Percentiles rank a stretch among this genome's conserved stretches.
These are phyloP conservation scores for Sylvia atricapilla DNA, from an alignment of 2,113 vertebrate genomes.

Conservation along the genomic window DNA sequence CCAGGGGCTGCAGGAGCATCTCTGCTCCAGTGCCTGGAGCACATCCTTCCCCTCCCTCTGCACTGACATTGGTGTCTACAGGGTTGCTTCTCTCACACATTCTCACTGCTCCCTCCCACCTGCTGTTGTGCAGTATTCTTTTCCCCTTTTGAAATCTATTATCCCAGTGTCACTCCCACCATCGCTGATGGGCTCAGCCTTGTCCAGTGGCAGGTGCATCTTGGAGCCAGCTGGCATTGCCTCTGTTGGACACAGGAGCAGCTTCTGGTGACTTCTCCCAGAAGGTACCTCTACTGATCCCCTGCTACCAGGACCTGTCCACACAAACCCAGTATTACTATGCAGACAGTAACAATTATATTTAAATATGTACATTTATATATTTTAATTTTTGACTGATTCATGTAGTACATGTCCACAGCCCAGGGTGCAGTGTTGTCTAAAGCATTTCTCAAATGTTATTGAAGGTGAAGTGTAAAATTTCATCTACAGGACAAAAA, in stretches of 20 bases:
- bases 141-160: neutral
- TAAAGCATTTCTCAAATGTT: neutral
- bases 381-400: neutral
- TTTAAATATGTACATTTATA: neutral
- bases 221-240: neutral
- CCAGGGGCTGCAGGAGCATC: fast-evolving
- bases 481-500: neutral
- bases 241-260: neutral
- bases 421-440: neutral
- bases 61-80: neutral
- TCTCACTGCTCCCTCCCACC: neutral
- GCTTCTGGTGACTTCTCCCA: neutral
- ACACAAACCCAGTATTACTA: neutral
- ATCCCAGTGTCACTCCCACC: fast-evolving
- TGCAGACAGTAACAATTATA: neutral
- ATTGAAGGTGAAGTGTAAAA: neutral
- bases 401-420: neutral
- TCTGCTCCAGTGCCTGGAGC: neutral
- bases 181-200: fast-evolving
- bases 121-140: neutral
- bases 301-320: neutral
- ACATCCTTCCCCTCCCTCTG: neutral
- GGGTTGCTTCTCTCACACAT: neutral
- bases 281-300: neutral
- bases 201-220: fast-evolving